Evolutionary conservation across 2,797 vertebrate genomes (phyloP).

Genomic region (Microhierax caerulescens): DNA sequence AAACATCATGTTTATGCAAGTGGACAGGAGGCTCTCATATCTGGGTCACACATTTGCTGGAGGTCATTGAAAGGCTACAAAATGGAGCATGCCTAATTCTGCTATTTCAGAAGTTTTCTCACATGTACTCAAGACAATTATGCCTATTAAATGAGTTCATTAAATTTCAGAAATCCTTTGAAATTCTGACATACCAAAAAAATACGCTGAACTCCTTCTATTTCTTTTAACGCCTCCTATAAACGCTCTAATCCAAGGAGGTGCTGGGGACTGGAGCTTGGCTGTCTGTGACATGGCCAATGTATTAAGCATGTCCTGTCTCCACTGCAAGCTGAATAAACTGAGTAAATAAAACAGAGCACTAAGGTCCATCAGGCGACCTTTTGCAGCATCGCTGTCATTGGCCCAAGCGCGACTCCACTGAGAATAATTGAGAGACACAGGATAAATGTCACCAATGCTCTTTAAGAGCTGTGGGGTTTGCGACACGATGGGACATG

Average conservation of each 20-base stretch:
- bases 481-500: fast-evolving
- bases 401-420: neutral
- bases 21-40: conserved; percentile 78
- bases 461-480: neutral
- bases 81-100: conserved; percentile 85
- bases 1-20: conserved; percentile 75
- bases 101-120: conserved; percentile 78
- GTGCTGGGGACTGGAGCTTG: neutral
- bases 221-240: conserved; percentile 18
- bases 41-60: conserved; percentile 82
- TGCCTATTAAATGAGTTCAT: conserved; percentile 71
- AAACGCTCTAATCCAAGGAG: neutral
- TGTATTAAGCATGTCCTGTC: neutral
- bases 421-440: neutral
- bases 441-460: neutral
- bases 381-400: conserved; percentile 2
- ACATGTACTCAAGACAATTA: conserved; percentile 78
- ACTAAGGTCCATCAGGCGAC: neutral
- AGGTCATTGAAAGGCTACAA: conserved; percentile 85
- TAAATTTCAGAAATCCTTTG: conserved; percentile 76
- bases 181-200: conserved; percentile 69
- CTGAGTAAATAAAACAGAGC: neutral
- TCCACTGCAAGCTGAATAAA: neutral
- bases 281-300: neutral
- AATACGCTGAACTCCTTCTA: conserved; percentile 1